phyloP scores from a whole-genome alignment of 2,113 vertebrate species.

The Symphodus melops region DNA sequence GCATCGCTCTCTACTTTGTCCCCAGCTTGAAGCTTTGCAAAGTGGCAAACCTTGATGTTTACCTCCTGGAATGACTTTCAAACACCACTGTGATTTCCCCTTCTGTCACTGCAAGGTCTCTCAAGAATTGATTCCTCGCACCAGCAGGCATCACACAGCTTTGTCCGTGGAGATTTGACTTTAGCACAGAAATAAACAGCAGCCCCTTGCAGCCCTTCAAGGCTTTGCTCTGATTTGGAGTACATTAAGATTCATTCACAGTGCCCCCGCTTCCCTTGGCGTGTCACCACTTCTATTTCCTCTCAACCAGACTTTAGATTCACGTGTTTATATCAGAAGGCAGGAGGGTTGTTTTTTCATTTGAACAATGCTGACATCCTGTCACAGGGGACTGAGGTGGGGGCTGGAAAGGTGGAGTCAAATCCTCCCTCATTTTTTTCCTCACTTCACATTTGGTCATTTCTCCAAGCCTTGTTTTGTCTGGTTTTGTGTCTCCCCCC shows the following conservation, averaged over 20 bases:
- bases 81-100: constrained; percentile 74
- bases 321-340: constrained; percentile 71
- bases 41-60: constrained; percentile 69
- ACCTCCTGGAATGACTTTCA: constrained; percentile 74
- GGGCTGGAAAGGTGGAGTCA: constrained; percentile 41
- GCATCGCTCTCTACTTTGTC: constrained; percentile 25
- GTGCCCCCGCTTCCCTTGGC: constrained; percentile 61
- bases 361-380: constrained; percentile 76
- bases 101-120: constrained; percentile 78
- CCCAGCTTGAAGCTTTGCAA: constrained; percentile 56
- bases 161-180: constrained; percentile 74
- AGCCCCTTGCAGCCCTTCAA: constrained; percentile 66
- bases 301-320: constrained; percentile 65
- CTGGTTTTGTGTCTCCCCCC: no score
- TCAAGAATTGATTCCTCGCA: constrained; percentile 74
- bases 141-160: constrained; percentile 72
- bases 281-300: constrained; percentile 75
- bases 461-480: constrained; percentile 68
- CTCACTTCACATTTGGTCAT: constrained; percentile 60
- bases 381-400: constrained; percentile 55
- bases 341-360: constrained; percentile 66
- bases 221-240: constrained; percentile 76
- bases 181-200: constrained; percentile 77
- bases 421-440: constrained; percentile 43
- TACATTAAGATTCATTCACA: constrained; percentile 76